Percentiles rank a stretch among this genome's conserved stretches.
Conservation (phyloP, 1,140 invertebrate species). For the Scaptodrosophila lebanonensis region DNA sequence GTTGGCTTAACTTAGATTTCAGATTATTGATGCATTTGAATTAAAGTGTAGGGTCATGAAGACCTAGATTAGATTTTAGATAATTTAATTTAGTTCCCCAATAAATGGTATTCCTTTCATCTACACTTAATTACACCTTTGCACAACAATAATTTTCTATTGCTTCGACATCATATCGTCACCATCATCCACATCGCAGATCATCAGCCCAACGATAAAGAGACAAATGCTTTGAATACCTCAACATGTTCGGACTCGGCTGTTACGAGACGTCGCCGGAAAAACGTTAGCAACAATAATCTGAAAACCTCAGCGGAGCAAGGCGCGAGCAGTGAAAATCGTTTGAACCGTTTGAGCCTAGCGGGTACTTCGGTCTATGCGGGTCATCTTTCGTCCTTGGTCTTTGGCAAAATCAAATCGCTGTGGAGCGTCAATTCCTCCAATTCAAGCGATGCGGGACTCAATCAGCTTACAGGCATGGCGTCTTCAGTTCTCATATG, state of each 20-base stretch:
- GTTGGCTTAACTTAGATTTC: no score
- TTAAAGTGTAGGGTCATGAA: no score
- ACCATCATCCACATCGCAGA: slow-evolving; percentile 21
- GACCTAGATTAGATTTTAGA: no score
- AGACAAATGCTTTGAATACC: slow-evolving; percentile 68
- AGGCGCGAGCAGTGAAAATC: slow-evolving; percentile 64
- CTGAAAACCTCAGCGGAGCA: slow-evolving; percentile 56
- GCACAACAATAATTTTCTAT: slow-evolving; percentile 10
- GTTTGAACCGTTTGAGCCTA: slow-evolving; percentile 67
- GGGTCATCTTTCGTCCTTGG: slow-evolving; percentile 85
- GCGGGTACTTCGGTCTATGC: slow-evolving; percentile 78
- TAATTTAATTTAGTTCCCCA: no score
- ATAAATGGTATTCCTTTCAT: no score
- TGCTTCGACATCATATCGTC: slow-evolving; percentile 25
- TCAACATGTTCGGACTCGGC: slow-evolving; percentile 75
- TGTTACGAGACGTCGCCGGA: slow-evolving; percentile 64
- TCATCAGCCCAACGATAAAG: slow-evolving; percentile 41
- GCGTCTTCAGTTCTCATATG: slow-evolving; percentile 1
- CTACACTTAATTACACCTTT: no score
- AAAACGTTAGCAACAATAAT: slow-evolving; percentile 68
- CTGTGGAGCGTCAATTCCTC: slow-evolving; percentile 87
- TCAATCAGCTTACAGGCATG: slow-evolving; percentile 85
- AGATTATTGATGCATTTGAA: no score
- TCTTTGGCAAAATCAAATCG: slow-evolving; percentile 91
- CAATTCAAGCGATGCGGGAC: slow-evolving; percentile 82